Base-by-base conservation (phyloP, 1,140 invertebrate species). In the Gonioctena quinquepunctata region DNA sequence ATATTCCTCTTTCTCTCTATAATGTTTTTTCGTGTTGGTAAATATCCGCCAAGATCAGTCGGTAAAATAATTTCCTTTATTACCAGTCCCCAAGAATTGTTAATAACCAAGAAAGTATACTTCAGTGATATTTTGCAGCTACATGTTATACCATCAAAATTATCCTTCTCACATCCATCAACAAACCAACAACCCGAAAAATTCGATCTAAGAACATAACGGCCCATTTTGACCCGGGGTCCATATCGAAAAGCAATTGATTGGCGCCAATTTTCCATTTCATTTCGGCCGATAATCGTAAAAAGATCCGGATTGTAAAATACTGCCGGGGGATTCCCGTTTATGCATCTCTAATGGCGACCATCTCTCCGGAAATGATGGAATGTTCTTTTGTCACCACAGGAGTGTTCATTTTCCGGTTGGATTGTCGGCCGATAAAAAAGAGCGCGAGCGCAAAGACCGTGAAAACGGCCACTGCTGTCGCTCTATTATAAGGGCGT, bases 371-470 rank as follows among this genome's bases (percentile, higher is more conserved):
- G 79, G 79, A 82, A 82, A 82, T 82, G 81, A 82, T 81, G 78
- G 78, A 82, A 77, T 76, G 81, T 79, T 80, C 77, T 81, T 80
- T 82, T 81, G 81, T 82, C 80, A 78, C 80, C 79, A 76, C 78
- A 77, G 77, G 78, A 81, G 74, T 73, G 76, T 80, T 82, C 80
- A 82, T 82, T 82, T 82, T 82, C 81, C 81, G 79, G 76, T 82
- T 68, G 80, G 80, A 81, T 80, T 82, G 66, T 61, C 60, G 33
- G 56, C 77, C 78, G 79, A 81, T 79, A 79, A 81, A 81, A 81
- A 82, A 82, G 70, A 70, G 71, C 72, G 70, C 74, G 74, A 62
- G 75, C 69, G 71, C 71, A 74, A 48, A 68, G 60, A 75, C 69
- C 75, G 74, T 76, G 74, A 74, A 76, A 74, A 72, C 61, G 68